Percentiles rank a stretch among this genome's conserved stretches.
These are phyloP conservation scores for Lerista edwardsae DNA, from an alignment of 2,797 vertebrate genomes.

Conservation along the genomic window DNA sequence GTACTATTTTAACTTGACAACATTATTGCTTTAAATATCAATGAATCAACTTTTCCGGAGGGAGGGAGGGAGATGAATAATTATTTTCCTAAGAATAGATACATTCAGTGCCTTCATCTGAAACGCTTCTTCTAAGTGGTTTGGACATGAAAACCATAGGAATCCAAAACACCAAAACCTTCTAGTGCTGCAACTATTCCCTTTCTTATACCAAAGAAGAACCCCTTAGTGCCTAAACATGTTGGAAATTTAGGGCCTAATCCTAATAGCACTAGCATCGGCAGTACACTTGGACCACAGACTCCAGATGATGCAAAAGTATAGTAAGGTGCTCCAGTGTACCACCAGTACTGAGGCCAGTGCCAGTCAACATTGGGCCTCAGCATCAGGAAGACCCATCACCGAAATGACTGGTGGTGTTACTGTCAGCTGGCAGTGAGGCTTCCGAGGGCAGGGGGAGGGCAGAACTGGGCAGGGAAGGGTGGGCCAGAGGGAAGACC, in stretches of 20 bases:
- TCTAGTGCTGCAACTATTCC: neutral
- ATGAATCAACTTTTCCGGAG: neutral
- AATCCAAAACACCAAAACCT: neutral
- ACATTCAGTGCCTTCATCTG: neutral
- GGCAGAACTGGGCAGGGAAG: too few relatives aligned
- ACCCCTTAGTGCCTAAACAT: slow-evolving; percentile 1
- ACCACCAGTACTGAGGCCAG: too few relatives aligned
- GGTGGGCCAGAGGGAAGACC: too few relatives aligned
- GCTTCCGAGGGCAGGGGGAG: too few relatives aligned
- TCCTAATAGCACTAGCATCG: too few relatives aligned
- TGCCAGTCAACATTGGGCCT: too few relatives aligned
- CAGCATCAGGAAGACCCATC: too few relatives aligned
- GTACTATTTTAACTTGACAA: slow-evolving; percentile 21
- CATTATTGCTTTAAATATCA: slow-evolving; percentile 27
- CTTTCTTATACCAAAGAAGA: neutral
- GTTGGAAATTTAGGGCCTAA: slow-evolving; percentile 34
- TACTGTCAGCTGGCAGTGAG: too few relatives aligned
- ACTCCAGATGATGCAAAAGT: too few relatives aligned
- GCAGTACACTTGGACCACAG: too few relatives aligned
- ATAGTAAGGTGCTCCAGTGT: too few relatives aligned
- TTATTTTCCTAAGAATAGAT: neutral
- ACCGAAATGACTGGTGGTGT: too few relatives aligned
- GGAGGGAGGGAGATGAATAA: neutral
- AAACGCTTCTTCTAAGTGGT: neutral
- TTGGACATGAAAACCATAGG: slow-evolving; percentile 22